Percentiles rank a stretch among this genome's conserved stretches.
Conservation (phyloP, 2,113 vertebrate species). For the Indicator maculatus region DNA sequence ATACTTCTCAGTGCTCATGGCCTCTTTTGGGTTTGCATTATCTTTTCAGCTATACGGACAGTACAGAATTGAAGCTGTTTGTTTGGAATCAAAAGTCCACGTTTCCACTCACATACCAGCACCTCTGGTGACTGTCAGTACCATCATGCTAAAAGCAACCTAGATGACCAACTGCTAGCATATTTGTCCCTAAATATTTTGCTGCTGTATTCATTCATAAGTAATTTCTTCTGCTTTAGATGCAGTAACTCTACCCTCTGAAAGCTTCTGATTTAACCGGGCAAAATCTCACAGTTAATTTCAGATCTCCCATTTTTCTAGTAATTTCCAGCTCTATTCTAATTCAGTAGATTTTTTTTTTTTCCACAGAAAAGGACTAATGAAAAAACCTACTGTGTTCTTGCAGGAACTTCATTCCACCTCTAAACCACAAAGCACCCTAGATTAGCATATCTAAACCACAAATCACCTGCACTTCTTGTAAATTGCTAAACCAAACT, state of each 20-base stretch:
- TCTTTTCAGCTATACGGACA: background rate
- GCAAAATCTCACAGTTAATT: background rate
- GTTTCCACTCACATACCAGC: background rate
- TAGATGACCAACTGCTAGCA: background rate
- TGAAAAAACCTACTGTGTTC: background rate
- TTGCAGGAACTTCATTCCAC: background rate
- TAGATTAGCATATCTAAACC: background rate
- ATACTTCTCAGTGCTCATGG: background rate
- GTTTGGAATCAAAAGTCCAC: background rate
- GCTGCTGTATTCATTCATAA: background rate
- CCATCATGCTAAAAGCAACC: background rate
- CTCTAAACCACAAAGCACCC: background rate
- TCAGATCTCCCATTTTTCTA: background rate
- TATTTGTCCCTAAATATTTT: background rate
- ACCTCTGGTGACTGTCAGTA: background rate
- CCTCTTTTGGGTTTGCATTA: background rate
- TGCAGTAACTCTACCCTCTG: rapidly evolving
- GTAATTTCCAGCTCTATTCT: background rate
- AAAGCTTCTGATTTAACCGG: background rate
- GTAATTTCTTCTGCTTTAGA: background rate
- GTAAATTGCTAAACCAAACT: background rate
- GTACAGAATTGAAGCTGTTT: background rate
- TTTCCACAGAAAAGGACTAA: background rate
- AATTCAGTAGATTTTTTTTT: background rate
- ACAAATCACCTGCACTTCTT: background rate